A percentile compares a stretch with the other conserved stretches of the same genome.
Evolutionary conservation across 1,140 invertebrate species (phyloP).

Genomic region (Drosophila subobscura): DNA sequence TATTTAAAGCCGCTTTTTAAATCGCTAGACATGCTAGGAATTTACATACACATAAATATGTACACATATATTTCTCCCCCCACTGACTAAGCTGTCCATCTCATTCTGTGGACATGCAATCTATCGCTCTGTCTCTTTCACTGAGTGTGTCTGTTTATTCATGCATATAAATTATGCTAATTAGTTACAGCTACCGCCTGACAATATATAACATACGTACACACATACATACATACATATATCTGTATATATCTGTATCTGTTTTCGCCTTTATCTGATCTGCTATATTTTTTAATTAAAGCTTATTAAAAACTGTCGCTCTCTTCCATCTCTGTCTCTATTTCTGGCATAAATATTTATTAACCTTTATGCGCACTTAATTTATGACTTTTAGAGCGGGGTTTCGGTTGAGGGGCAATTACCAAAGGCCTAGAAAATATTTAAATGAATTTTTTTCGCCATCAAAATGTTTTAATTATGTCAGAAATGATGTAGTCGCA

Average conservation of each 20-base stretch:
- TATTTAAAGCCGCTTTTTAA: constrained; percentile 67
- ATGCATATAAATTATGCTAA: constrained; percentile 77
- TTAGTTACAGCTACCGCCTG: constrained; percentile 67
- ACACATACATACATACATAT: constrained; percentile 7
- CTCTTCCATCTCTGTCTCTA: constrained; percentile 1
- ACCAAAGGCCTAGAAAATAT: constrained; percentile 46
- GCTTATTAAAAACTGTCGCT: constrained; percentile 70
- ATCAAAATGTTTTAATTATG: constrained; percentile 72
- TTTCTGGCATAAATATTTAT: constrained; percentile 54
- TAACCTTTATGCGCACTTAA: constrained; percentile 56
- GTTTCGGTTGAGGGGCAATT: constrained; percentile 10
- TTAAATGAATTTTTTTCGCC: constrained; percentile 40
- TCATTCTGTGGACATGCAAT: background rate
- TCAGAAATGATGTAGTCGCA: constrained; percentile 62
- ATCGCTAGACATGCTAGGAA: constrained; percentile 8
- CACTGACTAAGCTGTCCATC: constrained; percentile 4
- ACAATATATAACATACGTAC: constrained; percentile 39
- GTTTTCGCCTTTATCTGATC: constrained; percentile 38
- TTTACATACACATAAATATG: too few relatives aligned
- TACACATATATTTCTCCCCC: background rate
- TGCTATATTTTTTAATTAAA: constrained; percentile 68
- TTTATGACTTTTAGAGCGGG: constrained; percentile 47
- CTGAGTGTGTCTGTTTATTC: constrained; percentile 35
- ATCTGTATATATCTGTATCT: constrained; percentile 18
- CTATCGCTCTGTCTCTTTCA: constrained; percentile 7